These are phyloP conservation scores for Regulus satrapa DNA, from an alignment of 2,113 vertebrate genomes.

Conservation along the genomic window DNA sequence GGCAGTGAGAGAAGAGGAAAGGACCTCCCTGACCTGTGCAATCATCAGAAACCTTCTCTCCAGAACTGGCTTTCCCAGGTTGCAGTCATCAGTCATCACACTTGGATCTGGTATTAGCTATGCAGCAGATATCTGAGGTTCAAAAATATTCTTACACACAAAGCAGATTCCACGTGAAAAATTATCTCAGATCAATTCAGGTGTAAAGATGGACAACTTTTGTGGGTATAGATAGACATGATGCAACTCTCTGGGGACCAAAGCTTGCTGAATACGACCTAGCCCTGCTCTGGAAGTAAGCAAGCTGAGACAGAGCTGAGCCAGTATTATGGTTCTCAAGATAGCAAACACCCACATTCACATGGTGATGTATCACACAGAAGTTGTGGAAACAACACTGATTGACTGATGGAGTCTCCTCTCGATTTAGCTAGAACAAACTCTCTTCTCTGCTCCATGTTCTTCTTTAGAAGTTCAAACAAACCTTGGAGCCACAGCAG, in stretches of 20 bases:
- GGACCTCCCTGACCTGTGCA: not conserved
- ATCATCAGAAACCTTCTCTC: not conserved
- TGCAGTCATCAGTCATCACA: not conserved
- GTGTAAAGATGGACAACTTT: not conserved
- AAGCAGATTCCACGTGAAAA: not conserved
- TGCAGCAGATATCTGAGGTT: not conserved
- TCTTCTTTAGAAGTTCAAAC: not conserved
- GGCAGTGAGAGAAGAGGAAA: not conserved
- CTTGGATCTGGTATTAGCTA: not conserved
- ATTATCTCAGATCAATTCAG: not conserved
- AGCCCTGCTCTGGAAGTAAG: not conserved
- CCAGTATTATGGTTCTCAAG: not conserved
- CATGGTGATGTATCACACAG: not conserved
- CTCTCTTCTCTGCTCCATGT: not conserved
- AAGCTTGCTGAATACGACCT: not conserved
- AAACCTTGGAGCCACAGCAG: not conserved
- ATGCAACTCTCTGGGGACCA: not conserved
- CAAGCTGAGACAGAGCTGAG: not conserved
- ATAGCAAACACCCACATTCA: not conserved
- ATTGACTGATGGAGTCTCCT: not conserved
- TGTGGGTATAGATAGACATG: not conserved
- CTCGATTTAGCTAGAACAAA: not conserved
- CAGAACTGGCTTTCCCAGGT: not conserved
- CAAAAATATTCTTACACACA: not conserved
- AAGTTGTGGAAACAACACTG: not conserved